Evolutionary conservation across 2,797 vertebrate genomes (phyloP).

Genomic region (Ceyx erithaca): DNA sequence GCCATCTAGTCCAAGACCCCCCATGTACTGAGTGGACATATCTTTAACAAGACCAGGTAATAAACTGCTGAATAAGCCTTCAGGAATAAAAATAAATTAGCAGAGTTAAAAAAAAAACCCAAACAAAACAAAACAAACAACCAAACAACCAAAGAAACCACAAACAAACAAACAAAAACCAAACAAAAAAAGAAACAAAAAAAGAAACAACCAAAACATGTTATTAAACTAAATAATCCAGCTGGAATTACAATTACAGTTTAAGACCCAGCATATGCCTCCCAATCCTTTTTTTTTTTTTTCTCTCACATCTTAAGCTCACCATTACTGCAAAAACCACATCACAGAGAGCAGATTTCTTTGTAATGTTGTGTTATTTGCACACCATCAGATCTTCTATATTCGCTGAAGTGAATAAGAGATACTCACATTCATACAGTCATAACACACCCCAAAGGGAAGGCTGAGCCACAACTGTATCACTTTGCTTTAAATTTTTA

Average conservation of each 20-base stretch:
- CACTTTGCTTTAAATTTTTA: conserved; percentile 9
- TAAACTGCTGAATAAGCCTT: not conserved
- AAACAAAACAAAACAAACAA: too few relatives aligned
- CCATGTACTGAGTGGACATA: not conserved
- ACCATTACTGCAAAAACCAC: not conserved
- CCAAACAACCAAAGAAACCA: too few relatives aligned
- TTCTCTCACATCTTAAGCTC: not conserved
- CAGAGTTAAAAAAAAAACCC: not conserved
- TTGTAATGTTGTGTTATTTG: not conserved
- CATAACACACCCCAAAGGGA: not conserved
- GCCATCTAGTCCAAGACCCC: not conserved
- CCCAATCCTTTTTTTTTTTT: not conserved
- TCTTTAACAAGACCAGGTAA: not conserved
- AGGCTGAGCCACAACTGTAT: not conserved
- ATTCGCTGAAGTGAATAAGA: not conserved
- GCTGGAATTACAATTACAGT: not conserved
- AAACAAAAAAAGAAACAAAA: not conserved
- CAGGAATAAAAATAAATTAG: not conserved
- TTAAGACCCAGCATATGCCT: not conserved
- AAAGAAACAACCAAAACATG: not conserved
- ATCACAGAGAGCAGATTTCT: not conserved
- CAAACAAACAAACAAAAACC: too few relatives aligned
- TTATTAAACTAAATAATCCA: not conserved
- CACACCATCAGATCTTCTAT: not conserved
- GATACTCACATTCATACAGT: rapidly evolving